These are phyloP conservation scores for Aphaenogaster ashmeadi DNA, from an alignment of 1,140 invertebrate species.

Conservation along the genomic window DNA sequence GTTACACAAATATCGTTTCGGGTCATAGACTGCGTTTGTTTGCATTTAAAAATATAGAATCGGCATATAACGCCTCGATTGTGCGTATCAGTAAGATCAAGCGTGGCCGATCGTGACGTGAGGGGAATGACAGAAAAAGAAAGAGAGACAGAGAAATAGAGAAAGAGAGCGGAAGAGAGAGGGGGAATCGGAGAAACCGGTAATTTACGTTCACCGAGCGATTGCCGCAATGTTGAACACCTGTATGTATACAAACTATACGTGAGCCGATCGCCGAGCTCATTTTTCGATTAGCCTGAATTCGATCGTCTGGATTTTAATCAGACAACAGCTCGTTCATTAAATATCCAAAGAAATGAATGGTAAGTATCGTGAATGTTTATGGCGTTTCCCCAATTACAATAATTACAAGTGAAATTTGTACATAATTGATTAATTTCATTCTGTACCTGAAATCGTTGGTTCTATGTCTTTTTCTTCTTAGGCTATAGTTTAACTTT, in stretches of 20 bases:
- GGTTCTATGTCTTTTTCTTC: constrained; percentile 28
- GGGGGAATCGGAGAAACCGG: constrained; percentile 78
- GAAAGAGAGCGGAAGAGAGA: constrained; percentile 40
- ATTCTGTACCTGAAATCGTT: constrained; percentile 63
- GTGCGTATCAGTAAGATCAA: constrained; percentile 46
- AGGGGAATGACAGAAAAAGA: constrained; percentile 12
- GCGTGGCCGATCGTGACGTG: constrained; percentile 60
- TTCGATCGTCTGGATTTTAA: constrained; percentile 46
- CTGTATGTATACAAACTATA: constrained; percentile 70
- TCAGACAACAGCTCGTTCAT: constrained; percentile 30
- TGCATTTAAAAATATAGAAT: constrained; percentile 22
- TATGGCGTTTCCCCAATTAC: constrained; percentile 10
- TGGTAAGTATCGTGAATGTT: not conserved
- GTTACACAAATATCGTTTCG: constrained; percentile 31
- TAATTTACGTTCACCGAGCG: constrained; percentile 78
- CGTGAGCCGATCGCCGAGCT: constrained; percentile 22
- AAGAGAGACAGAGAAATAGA: constrained; percentile 33
- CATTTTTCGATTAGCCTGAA: constrained; percentile 56
- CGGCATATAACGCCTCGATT: constrained; percentile 1
- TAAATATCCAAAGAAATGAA: constrained; percentile 36
- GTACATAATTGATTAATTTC: constrained; percentile 50
- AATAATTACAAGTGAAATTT: constrained; percentile 49
- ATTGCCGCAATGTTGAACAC: constrained; percentile 73
- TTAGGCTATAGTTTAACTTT: constrained; percentile 50
- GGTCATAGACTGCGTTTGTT: constrained; percentile 25